A percentile compares a stretch with the other conserved stretches of the same genome.
Evolutionary conservation across 2,113 vertebrate genomes (phyloP).

Genomic region (Indicator maculatus): DNA sequence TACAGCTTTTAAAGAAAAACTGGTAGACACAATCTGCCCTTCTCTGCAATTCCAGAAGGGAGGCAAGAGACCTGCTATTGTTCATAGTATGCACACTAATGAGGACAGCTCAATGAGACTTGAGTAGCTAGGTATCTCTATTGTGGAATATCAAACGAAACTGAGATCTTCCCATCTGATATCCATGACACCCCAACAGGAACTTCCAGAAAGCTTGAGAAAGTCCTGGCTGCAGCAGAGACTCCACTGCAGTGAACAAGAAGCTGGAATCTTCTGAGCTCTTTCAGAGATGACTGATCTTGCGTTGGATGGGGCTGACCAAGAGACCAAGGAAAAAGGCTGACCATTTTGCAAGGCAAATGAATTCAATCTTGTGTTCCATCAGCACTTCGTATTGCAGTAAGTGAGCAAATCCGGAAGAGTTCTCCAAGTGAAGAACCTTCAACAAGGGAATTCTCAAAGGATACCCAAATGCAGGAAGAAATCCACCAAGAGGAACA

Average conservation of each 20-base stretch:
- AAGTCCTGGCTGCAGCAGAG: not conserved
- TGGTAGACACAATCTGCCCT: not conserved
- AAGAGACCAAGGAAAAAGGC: not conserved
- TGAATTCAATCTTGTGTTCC: not conserved
- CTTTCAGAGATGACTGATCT: not conserved
- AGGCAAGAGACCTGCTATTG: not conserved
- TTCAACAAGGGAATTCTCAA: not conserved
- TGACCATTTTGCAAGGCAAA: not conserved
- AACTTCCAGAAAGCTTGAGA: not conserved
- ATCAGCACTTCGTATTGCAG: not conserved
- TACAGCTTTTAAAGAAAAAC: not conserved
- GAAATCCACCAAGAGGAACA: not conserved
- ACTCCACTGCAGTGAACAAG: not conserved
- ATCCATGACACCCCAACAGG: not conserved
- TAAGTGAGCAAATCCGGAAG: not conserved
- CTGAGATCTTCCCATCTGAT: not conserved
- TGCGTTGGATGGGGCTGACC: not conserved
- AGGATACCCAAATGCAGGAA: not conserved
- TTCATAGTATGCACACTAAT: not conserved
- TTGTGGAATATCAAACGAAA: not conserved
- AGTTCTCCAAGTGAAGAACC: not conserved
- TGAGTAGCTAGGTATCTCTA: not conserved
- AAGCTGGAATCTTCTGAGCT: not conserved
- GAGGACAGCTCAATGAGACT: not conserved
- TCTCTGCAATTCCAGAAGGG: not conserved